Conservation (phyloP, 2,797 vertebrate genomes). For the Myotis vivesi region DNA sequence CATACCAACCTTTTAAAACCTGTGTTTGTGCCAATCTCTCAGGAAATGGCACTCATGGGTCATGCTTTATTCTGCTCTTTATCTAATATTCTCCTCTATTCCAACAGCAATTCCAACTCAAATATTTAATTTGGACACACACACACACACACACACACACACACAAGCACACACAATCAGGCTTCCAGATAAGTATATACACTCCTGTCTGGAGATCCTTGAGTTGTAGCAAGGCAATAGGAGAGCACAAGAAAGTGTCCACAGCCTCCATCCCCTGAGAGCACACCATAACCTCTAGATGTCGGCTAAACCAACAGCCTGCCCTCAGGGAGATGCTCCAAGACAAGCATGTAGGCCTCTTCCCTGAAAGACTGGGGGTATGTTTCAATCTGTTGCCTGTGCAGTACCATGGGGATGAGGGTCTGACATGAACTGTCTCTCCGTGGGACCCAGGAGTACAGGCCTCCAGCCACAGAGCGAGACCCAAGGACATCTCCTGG, state of each 20-base stretch:
- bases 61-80: not conserved
- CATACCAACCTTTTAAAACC: not conserved
- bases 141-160: not conserved
- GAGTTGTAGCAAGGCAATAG: not conserved
- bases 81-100: not conserved
- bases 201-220: too few relatives aligned
- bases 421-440: not conserved
- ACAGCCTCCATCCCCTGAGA: fast-evolving
- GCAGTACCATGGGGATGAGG: fast-evolving
- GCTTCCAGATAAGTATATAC: not conserved
- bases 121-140: not conserved
- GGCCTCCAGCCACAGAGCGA: not conserved
- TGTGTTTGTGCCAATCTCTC: not conserved
- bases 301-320: not conserved
- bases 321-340: not conserved
- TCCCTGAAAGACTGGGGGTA: not conserved
- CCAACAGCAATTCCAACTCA: not conserved
- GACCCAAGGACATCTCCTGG: not conserved
- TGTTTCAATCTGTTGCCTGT: not conserved
- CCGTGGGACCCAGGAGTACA: not conserved
- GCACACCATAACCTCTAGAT: not conserved
- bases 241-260: not conserved
- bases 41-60: not conserved
- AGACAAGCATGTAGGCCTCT: not conserved
- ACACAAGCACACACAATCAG: not conserved